Evolutionary conservation across 2,888 invertebrate species (phyloP).

Genomic region (Calliphora vomitoria): DNA sequence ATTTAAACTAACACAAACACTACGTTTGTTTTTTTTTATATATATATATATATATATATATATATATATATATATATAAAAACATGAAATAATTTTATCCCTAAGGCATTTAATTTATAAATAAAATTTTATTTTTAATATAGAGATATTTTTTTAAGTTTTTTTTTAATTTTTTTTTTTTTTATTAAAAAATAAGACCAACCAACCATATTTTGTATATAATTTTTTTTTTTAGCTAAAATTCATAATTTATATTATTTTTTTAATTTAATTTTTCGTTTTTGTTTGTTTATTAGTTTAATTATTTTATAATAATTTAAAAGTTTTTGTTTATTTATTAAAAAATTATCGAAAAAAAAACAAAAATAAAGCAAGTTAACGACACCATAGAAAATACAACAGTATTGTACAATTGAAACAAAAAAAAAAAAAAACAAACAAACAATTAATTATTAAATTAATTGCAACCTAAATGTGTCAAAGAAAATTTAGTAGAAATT

Average conservation of each 20-base stretch:
- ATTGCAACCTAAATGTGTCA: conserved; percentile 64
- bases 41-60: no score
- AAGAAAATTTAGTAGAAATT: conserved; percentile 51
- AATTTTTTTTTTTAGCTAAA: conserved; percentile 74
- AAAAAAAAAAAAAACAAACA: conserved; percentile 66
- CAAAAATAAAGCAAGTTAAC: conserved; percentile 52
- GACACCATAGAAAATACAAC: conserved; percentile 72
- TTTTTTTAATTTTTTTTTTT: no score
- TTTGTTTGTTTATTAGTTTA: conserved; percentile 51
- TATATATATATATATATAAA: no score
- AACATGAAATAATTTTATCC: conserved; percentile 8
- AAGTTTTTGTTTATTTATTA: conserved; percentile 56
- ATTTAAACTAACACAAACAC: conserved; percentile 28
- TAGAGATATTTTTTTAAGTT: conserved; percentile 57
- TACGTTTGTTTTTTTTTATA: conserved; percentile 57
- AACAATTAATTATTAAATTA: conserved; percentile 23
- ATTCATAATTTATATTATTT: conserved; percentile 76
- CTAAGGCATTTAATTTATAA: conserved; percentile 60
- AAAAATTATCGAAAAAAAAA: conserved; percentile 31
- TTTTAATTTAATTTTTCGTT: conserved; percentile 6
- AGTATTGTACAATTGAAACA: conserved; percentile 69
- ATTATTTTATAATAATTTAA: conserved; percentile 36
- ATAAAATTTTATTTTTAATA: neutral
- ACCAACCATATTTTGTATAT: conserved; percentile 63
- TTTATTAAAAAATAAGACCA: conserved; percentile 55